Evolutionary conservation across 1,140 invertebrate species (phyloP).

Genomic region (Latrodectus geometricus): DNA sequence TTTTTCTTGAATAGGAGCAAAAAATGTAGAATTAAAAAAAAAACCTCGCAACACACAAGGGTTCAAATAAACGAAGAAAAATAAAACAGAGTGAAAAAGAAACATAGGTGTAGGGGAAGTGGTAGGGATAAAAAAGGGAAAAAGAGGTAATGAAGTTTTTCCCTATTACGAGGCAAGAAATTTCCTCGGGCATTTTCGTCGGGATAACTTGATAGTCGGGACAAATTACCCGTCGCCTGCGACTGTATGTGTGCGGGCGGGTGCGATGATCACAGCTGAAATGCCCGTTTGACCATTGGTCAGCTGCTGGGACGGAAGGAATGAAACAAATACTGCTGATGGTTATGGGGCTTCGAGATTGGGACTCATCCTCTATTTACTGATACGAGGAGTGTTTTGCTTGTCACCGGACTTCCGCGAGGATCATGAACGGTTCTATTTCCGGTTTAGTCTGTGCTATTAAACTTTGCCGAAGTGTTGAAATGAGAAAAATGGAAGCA

Average conservation of each 20-base stretch:
- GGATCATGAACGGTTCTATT: neutral
- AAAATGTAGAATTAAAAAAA: neutral
- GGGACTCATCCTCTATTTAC: neutral
- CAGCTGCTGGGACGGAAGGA: neutral
- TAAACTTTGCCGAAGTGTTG: neutral
- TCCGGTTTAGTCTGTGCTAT: neutral
- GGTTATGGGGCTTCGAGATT: neutral
- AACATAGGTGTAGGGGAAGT: neutral
- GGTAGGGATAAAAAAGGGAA: neutral
- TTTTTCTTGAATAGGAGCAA: no score
- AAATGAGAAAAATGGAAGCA: neutral
- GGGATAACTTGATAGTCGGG: conserved; percentile 23
- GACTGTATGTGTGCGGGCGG: neutral
- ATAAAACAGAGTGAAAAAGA: neutral
- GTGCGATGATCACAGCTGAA: neutral
- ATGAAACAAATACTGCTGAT: neutral
- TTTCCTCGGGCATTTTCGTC: conserved; percentile 26
- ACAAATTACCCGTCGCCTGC: conserved; percentile 21
- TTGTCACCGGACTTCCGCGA: neutral
- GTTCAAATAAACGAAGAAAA: neutral
- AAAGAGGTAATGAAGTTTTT: conserved; percentile 38
- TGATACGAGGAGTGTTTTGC: neutral
- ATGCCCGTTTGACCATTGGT: neutral
- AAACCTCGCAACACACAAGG: neutral
- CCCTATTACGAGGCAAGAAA: conserved; percentile 15